Percentiles rank a stretch among this genome's conserved stretches.
These are phyloP conservation scores for Antedon mediterranea DNA, from an alignment of 53 echinoderm and acorn worm genomes.

Conservation along the genomic window DNA sequence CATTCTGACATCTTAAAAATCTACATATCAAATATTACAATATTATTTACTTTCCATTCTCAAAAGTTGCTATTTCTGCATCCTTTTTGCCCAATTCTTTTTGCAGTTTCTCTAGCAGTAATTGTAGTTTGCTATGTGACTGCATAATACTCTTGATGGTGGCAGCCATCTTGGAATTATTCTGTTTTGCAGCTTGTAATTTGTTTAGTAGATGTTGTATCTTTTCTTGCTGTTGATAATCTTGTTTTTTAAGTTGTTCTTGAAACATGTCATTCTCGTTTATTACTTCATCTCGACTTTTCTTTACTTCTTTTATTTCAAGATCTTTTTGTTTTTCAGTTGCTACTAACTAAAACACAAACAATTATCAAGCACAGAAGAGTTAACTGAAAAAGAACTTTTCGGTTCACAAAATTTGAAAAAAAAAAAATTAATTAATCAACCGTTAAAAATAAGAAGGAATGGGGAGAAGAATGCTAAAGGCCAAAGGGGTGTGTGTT, in stretches of 20 bases:
- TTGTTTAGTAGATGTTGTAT: constrained; percentile 35
- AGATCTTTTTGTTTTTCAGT: constrained; percentile 27
- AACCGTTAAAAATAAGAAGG: no score
- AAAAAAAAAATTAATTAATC: no score
- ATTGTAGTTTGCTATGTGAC: constrained; percentile 71
- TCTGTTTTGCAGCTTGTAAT: constrained; percentile 49
- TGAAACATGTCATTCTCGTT: constrained; percentile 42
- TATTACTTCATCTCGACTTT: constrained; percentile 38
- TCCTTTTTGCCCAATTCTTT: constrained; percentile 82
- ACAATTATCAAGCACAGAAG: no score
- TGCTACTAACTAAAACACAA: neutral
- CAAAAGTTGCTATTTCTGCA: constrained; percentile 42
- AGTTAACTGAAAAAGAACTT: no score
- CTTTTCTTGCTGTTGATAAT: neutral
- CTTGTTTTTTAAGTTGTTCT: constrained; percentile 16
- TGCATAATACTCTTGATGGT: constrained; percentile 69
- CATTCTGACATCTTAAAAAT: no score
- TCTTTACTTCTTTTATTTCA: constrained; percentile 33
- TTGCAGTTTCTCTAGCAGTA: constrained; percentile 60
- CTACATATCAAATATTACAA: no score
- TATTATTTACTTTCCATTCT: constrained; percentile 47
- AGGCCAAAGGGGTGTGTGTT: no score
- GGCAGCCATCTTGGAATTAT: constrained; percentile 70
- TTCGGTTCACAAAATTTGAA: no score
- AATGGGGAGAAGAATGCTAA: no score